phyloP scores from a whole-genome alignment of 2,113 vertebrate genomes.

The Daboia siamensis region DNA sequence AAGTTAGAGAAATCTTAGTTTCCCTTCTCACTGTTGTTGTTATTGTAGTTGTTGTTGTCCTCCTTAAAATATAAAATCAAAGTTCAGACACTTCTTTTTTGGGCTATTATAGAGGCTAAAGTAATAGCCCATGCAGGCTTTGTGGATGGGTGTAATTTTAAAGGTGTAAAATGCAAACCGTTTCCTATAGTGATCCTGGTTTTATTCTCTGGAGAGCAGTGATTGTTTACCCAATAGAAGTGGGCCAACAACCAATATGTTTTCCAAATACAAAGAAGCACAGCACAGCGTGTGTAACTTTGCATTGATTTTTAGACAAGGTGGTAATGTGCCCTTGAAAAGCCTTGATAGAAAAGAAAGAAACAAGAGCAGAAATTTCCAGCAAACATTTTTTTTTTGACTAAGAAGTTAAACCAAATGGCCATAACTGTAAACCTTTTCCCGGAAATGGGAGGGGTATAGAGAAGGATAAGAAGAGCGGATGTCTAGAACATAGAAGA shows the following conservation, averaged over 20 bases:
- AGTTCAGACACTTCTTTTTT: background rate
- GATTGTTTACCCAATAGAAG: background rate
- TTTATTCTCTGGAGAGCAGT: background rate
- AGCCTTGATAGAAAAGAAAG: background rate
- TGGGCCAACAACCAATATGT: background rate
- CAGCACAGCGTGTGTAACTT: background rate
- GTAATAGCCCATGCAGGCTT: background rate
- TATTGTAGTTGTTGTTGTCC: too few species aligned
- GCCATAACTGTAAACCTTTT: background rate
- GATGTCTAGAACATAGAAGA: background rate
- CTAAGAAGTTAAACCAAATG: background rate
- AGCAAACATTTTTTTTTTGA: background rate
- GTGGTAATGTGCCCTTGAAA: background rate
- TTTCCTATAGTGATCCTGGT: background rate
- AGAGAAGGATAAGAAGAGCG: background rate
- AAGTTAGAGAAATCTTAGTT: background rate
- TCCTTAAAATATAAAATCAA: constrained; percentile 28
- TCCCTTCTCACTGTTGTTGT: constrained; percentile 2
- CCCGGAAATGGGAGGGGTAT: background rate
- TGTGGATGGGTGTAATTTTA: background rate
- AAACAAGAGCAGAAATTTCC: background rate
- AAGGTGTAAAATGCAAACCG: background rate
- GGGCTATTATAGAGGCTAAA: background rate
- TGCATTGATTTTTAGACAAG: background rate
- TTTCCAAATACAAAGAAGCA: background rate